Evolutionary conservation across 2,113 vertebrate genomes (phyloP).

Genomic region (Gadus chalcogrammus): DNA sequence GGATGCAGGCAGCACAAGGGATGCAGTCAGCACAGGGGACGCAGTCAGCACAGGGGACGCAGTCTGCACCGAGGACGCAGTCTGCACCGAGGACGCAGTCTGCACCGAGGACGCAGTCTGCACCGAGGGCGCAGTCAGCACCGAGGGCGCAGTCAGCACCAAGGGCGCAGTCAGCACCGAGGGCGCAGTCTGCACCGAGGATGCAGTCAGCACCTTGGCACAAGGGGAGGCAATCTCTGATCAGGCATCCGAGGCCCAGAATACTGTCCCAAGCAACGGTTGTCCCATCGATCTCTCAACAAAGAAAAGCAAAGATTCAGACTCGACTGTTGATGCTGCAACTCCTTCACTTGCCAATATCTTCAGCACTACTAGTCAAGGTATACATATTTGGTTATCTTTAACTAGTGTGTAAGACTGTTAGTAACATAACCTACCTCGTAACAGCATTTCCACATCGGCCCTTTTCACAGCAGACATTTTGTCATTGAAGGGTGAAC

Average conservation of each 20-base stretch:
- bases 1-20: neutral
- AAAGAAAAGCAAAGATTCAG: slow-evolving; percentile 72
- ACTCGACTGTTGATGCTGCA: slow-evolving; percentile 27
- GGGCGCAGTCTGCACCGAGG: neutral
- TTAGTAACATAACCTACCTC: too few species aligned
- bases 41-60: too few species aligned
- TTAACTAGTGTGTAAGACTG: too few species aligned
- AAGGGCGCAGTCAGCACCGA: slow-evolving; percentile 10
- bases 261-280: slow-evolving; percentile 35
- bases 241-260: slow-evolving; percentile 24
- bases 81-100: neutral
- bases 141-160: slow-evolving; percentile 5
- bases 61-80: too few species aligned
- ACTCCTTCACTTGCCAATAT: neutral
- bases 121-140: too few species aligned
- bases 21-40: neutral
- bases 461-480: too few species aligned
- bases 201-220: slow-evolving; percentile 20
- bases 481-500: too few species aligned
- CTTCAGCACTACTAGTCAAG: too few species aligned
- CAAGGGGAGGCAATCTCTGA: slow-evolving; percentile 22
- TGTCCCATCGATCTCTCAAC: slow-evolving; percentile 87
- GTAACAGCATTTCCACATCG: too few species aligned
- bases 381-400: too few species aligned
- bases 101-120: too few species aligned